Base-by-base conservation (phyloP, 92 coral and sea anemone genomes). In the Diadumene lineata region DNA sequence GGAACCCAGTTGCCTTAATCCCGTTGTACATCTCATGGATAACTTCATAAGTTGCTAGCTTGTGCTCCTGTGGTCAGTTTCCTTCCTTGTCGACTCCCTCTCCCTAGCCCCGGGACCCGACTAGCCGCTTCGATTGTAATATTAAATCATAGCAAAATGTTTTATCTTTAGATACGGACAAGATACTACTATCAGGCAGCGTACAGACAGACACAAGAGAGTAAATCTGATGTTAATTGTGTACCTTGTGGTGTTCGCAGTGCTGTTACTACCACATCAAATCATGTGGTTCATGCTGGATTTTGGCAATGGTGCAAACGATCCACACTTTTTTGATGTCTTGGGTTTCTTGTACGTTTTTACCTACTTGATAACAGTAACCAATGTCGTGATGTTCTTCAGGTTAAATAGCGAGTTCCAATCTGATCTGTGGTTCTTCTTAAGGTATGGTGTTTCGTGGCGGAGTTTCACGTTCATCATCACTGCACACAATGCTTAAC, bases 381-480 rank as follows among this genome's bases (percentile, higher is more conserved):
- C 89, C n/a, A 93, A 90, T 43, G 93, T 93, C 0, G 43, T 88
- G 15, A 61, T 93, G 68, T 93, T 93, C 74, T 90, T 85, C 68
- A n/a, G 50, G 53, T 93, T 70, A 82, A 93, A 90, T 79, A 71
- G 69, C 1, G 89, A 90, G 73, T 90, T 90, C 53, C 74, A 27
- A 30, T 58, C 79, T 18, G 92, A 90, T 57, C 66, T 87, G 38
- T 69, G 76, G 81, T 68, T 79, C 66, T 86, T 83, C 58, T 17
- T 63, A n/a, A 75, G 80, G 80, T 75, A 61, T 1, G 69, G 24
- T 11, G 26, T 23, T 25, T 25, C 9, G n/a, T n/a, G n/a, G n/a
- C n/a, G n/a, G n/a, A n/a, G n/a, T n/a, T n/a, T n/a, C n/a, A n/a
- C n/a, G n/a, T n/a, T n/a, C n/a, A n/a, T n/a, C n/a, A n/a, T n/a